phyloP scores from a whole-genome alignment of 2,797 vertebrate genomes.

The Harpagifer antarcticus region DNA sequence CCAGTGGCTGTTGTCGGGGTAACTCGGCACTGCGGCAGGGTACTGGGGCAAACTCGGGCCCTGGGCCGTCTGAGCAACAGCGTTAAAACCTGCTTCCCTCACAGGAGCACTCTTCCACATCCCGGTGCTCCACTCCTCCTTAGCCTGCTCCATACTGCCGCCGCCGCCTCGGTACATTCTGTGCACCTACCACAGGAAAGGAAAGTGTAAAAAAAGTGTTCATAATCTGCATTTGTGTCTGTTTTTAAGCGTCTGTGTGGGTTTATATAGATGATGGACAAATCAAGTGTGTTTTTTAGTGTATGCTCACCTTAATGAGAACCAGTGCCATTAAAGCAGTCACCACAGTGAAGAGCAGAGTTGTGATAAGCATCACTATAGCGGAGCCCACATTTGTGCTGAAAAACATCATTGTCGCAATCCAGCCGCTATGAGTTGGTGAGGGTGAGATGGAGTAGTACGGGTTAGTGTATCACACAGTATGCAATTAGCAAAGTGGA shows the following conservation, averaged over 20 bases:
- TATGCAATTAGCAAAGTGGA: constrained; percentile 43
- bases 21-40: constrained; percentile 91
- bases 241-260: background rate
- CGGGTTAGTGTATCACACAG: constrained; percentile 66
- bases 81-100: constrained; percentile 89
- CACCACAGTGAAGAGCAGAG: constrained; percentile 90
- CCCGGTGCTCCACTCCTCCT: constrained; percentile 93
- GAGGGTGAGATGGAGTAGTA: constrained; percentile 69
- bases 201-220: background rate
- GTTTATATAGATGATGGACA: background rate
- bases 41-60: constrained; percentile 91
- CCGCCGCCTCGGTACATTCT: constrained; percentile 91
- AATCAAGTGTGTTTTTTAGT: constrained; percentile 3
- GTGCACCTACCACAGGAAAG: constrained; percentile 86
- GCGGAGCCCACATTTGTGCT: constrained; percentile 79
- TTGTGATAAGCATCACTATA: constrained; percentile 93
- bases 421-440: constrained; percentile 83
- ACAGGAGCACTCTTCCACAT: constrained; percentile 89
- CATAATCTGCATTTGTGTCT: background rate
- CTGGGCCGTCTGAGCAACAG: constrained; percentile 83
- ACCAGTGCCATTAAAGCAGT: constrained; percentile 87
- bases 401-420: constrained; percentile 84
- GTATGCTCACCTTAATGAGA: constrained; percentile 81
- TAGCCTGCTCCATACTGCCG: constrained; percentile 93
- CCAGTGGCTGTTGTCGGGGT: constrained; percentile 90